These are phyloP conservation scores for Anolis carolinensis DNA, from an alignment of 2,113 vertebrate species.

Conservation along the genomic window DNA sequence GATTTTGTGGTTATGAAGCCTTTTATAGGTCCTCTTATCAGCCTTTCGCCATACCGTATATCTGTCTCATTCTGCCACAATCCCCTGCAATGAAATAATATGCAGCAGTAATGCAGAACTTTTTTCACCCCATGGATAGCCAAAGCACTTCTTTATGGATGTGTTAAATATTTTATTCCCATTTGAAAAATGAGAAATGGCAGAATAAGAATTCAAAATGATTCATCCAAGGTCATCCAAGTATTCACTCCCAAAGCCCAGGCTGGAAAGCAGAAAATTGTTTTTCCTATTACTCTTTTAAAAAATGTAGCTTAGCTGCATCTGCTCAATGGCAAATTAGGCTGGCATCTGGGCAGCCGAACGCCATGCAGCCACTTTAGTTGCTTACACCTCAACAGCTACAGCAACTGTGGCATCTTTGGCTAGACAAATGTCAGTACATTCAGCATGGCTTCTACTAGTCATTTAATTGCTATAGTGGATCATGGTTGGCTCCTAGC, in stretches of 20 bases:
- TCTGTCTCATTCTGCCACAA: slow-evolving; percentile 14
- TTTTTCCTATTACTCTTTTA: background rate
- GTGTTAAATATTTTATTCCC: slow-evolving; percentile 14
- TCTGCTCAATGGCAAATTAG: background rate
- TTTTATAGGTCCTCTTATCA: slow-evolving; percentile 18
- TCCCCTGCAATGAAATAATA: slow-evolving; percentile 15
- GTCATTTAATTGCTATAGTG: background rate
- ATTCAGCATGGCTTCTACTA: background rate
- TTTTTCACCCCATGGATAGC: background rate
- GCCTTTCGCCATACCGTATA: background rate
- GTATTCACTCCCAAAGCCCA: background rate
- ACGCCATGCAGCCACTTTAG: background rate
- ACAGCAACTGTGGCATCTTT: background rate
- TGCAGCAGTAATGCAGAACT: background rate
- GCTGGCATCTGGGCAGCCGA: background rate
- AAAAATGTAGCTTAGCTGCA: background rate
- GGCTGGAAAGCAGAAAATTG: background rate
- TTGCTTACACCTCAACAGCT: background rate
- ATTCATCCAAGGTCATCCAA: slow-evolving; percentile 4
- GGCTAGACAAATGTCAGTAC: no score
- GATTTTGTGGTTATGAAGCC: slow-evolving; percentile 16
- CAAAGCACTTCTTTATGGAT: slow-evolving; percentile 23
- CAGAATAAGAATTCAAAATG: background rate
- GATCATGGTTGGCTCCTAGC: background rate
- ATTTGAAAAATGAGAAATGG: slow-evolving; percentile 23